Evolutionary conservation across 2,888 invertebrate species (phyloP).

Genomic region (Noctua pronuba): DNA sequence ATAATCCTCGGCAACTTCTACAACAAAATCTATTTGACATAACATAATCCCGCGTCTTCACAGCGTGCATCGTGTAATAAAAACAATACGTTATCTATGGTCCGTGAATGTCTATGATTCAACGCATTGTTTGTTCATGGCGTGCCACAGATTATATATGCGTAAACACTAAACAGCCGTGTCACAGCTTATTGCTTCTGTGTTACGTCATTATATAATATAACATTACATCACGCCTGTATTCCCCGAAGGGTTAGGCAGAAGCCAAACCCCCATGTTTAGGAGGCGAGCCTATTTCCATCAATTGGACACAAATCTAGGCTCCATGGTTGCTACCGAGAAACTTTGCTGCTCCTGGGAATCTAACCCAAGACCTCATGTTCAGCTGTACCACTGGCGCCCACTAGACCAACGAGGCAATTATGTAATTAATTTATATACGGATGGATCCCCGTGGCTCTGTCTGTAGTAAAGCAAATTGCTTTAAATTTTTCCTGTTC

Average conservation of each 20-base stretch:
- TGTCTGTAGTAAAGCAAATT: slow-evolving; percentile 24
- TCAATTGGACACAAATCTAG: neutral
- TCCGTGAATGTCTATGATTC: slow-evolving; percentile 52
- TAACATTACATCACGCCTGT: neutral
- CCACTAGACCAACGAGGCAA: neutral
- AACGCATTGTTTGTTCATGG: slow-evolving; percentile 52
- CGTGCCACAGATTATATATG: slow-evolving; percentile 62
- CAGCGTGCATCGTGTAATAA: neutral
- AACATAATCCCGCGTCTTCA: slow-evolving; percentile 14
- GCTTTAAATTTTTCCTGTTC: slow-evolving; percentile 49
- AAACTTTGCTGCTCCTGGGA: neutral
- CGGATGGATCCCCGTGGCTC: slow-evolving; percentile 16
- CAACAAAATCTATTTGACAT: slow-evolving; percentile 15
- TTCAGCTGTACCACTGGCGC: neutral
- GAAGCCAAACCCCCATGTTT: neutral
- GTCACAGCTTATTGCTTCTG: slow-evolving; percentile 45
- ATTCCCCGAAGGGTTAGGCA: neutral
- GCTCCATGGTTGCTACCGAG: neutral
- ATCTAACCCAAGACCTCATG: neutral
- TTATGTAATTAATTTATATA: slow-evolving; percentile 45
- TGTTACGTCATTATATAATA: slow-evolving; percentile 4
- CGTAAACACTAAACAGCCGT: slow-evolving; percentile 47
- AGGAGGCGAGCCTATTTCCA: neutral
- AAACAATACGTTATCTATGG: slow-evolving; percentile 53
- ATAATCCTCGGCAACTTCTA: neutral